Conservation (phyloP, 2,888 invertebrate species). For the Heteromyza rotundicornis region DNA sequence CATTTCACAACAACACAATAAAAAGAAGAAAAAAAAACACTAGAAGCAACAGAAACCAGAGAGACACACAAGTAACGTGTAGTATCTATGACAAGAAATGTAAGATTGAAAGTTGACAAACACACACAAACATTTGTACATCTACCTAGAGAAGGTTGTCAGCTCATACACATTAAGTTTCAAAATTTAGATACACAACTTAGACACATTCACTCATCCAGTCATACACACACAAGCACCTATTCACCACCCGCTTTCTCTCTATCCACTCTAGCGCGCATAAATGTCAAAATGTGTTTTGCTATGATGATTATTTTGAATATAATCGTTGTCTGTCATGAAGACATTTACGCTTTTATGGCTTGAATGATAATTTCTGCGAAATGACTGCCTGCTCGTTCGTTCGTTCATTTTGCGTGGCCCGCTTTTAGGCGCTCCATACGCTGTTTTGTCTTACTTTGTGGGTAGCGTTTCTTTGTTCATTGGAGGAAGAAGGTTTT, state of each 20-base stretch:
- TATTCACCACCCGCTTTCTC: too few relatives aligned
- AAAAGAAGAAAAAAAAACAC: not conserved
- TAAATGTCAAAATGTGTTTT: not conserved
- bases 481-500: too few relatives aligned
- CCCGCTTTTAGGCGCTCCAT: not conserved
- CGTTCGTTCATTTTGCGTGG: not conserved
- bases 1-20: too few relatives aligned
- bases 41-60: not conserved
- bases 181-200: too few relatives aligned
- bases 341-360: not conserved
- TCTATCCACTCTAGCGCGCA: not conserved
- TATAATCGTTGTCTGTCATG: not conserved
- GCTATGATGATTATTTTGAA: constrained; percentile 1
- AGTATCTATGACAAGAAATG: not conserved
- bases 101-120: constrained; percentile 1
- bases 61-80: not conserved
- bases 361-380: not conserved
- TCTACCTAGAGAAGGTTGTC: too few relatives aligned
- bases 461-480: too few relatives aligned
- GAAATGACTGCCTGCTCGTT: not conserved
- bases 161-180: too few relatives aligned
- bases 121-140: not conserved
- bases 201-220: too few relatives aligned
- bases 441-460: too few relatives aligned
- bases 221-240: too few relatives aligned